phyloP scores from a whole-genome alignment of 1,140 invertebrate genomes.

The Saccostrea cuccullata region DNA sequence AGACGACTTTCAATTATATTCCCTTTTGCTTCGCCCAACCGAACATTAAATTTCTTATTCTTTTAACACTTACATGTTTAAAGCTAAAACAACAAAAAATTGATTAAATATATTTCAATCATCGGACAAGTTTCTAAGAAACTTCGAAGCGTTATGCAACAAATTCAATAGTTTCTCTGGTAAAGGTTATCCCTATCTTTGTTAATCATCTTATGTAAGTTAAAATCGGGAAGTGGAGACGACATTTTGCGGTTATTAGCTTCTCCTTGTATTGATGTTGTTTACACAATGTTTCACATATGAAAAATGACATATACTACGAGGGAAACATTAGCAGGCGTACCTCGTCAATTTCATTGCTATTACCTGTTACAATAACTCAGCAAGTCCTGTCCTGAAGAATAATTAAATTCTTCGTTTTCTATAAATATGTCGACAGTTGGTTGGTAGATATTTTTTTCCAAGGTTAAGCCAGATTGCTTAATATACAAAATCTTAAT shows the following conservation, averaged over 20 bases:
- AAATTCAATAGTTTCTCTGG: no score
- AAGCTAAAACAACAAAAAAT: no score
- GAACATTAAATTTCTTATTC: no score
- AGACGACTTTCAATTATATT: no score
- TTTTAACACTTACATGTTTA: no score
- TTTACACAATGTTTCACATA: slow-evolving; percentile 9
- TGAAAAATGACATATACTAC: slow-evolving; percentile 4
- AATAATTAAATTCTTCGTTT: slow-evolving; percentile 11
- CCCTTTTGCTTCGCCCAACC: no score
- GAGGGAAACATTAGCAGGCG: not conserved
- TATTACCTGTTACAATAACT: not conserved
- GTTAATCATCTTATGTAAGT: slow-evolving; percentile 3
- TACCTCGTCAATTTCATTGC: not conserved
- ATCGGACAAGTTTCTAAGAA: no score
- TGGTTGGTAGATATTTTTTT: not conserved
- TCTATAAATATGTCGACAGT: not conserved
- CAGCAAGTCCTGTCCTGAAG: not conserved
- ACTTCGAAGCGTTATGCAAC: no score
- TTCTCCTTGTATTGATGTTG: not conserved
- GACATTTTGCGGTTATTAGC: not conserved
- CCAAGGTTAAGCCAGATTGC: not conserved
- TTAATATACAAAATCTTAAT: not conserved
- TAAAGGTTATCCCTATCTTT: not conserved
- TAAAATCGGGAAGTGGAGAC: not conserved
- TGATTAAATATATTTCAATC: no score